These are phyloP conservation scores for Drosophila niveifrons DNA, from an alignment of 2,888 invertebrate species.

Conservation along the genomic window DNA sequence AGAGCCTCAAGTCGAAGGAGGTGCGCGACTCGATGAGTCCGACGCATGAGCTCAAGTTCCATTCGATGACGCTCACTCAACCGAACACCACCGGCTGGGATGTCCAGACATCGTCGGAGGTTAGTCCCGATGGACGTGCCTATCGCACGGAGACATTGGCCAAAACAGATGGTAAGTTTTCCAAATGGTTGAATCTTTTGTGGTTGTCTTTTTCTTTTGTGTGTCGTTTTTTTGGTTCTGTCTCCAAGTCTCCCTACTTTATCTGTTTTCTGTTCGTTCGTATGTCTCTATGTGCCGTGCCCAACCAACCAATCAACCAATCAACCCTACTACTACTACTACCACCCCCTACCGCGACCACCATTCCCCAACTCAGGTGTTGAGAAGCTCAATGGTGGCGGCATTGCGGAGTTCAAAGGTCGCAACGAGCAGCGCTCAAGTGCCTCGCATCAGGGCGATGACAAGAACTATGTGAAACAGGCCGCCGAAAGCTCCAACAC, in stretches of 20 bases:
- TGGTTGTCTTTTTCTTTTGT: not conserved
- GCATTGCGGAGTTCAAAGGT: slow-evolving; percentile 88
- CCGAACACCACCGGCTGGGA: slow-evolving; percentile 88
- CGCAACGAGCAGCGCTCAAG: slow-evolving; percentile 88
- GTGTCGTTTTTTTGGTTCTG: slow-evolving; percentile 10
- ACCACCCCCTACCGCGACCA: slow-evolving; percentile 21
- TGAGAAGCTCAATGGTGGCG: slow-evolving; percentile 88
- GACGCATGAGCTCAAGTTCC: slow-evolving; percentile 86
- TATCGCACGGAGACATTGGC: slow-evolving; percentile 88
- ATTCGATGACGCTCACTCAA: slow-evolving; percentile 79
- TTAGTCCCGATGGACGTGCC: slow-evolving; percentile 89
- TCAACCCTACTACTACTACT: slow-evolving; percentile 5
- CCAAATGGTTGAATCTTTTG: not conserved
- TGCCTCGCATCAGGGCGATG: slow-evolving; percentile 86
- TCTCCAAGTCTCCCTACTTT: slow-evolving; percentile 8
- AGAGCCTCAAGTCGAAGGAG: slow-evolving; percentile 92
- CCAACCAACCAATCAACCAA: slow-evolving; percentile 33
- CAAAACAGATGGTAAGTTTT: slow-evolving; percentile 87
- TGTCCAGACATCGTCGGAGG: slow-evolving; percentile 88
- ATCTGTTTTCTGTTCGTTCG: slow-evolving; percentile 61
- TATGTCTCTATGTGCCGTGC: slow-evolving; percentile 41
- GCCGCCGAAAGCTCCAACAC: slow-evolving; percentile 86
- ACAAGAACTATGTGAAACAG: slow-evolving; percentile 86
- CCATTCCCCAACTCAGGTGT: slow-evolving; percentile 85
- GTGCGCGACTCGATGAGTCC: slow-evolving; percentile 92